phyloP scores from a whole-genome alignment of 1,140 invertebrate species.

The Drosophila asahinai region DNA sequence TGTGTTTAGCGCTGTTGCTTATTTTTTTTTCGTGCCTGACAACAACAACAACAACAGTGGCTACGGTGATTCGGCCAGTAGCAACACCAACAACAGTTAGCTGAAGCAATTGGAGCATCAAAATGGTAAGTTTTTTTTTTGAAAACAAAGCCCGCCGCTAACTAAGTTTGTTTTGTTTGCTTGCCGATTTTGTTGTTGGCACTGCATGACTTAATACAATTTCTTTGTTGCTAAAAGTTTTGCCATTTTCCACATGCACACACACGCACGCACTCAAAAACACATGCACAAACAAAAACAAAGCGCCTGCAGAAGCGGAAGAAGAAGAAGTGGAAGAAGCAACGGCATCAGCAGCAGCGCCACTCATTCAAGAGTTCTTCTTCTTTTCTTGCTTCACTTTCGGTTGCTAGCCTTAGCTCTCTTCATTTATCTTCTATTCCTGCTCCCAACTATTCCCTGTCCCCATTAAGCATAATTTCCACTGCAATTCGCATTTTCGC shows the following conservation, averaged over 20 bases:
- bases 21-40: constrained; percentile 34
- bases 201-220: constrained; percentile 49
- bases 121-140: constrained; percentile 34
- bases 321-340: constrained; percentile 14
- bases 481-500: constrained; percentile 27
- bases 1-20: constrained; percentile 26
- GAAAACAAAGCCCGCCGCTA: not conserved
- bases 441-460: not conserved
- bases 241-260: constrained; percentile 17
- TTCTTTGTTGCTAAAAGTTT: constrained; percentile 43
- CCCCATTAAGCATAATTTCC: not conserved
- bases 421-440: not conserved
- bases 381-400: constrained; percentile 3
- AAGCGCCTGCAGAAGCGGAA: constrained; percentile 30
- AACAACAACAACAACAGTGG: constrained; percentile 14
- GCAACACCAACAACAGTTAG: constrained; percentile 21
- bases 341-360: constrained; percentile 5
- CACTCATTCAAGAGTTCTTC: constrained; percentile 44
- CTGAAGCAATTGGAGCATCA: constrained; percentile 24
- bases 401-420: not conserved
- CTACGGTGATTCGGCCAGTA: not conserved
- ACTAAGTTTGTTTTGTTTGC: constrained; percentile 4
- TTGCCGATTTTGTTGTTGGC: constrained; percentile 10
- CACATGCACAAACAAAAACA: constrained; percentile 34
- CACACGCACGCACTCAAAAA: not conserved